Conservation (phyloP, 2,888 invertebrate species). For the Thymelicus lineola region DNA sequence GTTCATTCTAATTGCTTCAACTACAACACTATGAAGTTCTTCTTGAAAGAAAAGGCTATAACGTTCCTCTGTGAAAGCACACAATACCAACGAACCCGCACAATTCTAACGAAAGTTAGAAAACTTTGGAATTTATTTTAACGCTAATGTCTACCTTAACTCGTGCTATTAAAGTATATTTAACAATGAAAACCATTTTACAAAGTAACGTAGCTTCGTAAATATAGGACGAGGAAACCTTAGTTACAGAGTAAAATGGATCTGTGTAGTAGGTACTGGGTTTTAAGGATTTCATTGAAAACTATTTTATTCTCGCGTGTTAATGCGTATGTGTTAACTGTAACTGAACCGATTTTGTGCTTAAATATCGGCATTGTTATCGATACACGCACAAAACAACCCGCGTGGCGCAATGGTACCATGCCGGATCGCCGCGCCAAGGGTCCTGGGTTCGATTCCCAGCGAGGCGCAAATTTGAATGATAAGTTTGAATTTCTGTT, state of each 20-base stretch:
- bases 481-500: no score
- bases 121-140: constrained; percentile 1
- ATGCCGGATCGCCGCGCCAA: no score
- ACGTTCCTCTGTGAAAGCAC: not conserved
- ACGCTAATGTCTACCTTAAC: not conserved
- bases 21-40: not conserved
- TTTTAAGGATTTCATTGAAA: no score
- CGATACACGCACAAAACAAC: no score
- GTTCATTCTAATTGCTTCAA: not conserved
- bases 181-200: not conserved
- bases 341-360: no score
- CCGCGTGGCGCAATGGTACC: no score
- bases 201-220: not conserved
- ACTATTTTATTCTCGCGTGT: no score
- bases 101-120: constrained; percentile 1
- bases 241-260: not conserved
- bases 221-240: not conserved
- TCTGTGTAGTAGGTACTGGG: not conserved
- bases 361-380: no score
- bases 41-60: not conserved
- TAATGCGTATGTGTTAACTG: no score
- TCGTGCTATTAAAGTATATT: not conserved
- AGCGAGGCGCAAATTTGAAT: no score
- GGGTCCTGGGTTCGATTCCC: no score
- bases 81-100: not conserved